phyloP scores from a whole-genome alignment of 2,888 invertebrate species.

The Anagyrus pseudococci region DNA sequence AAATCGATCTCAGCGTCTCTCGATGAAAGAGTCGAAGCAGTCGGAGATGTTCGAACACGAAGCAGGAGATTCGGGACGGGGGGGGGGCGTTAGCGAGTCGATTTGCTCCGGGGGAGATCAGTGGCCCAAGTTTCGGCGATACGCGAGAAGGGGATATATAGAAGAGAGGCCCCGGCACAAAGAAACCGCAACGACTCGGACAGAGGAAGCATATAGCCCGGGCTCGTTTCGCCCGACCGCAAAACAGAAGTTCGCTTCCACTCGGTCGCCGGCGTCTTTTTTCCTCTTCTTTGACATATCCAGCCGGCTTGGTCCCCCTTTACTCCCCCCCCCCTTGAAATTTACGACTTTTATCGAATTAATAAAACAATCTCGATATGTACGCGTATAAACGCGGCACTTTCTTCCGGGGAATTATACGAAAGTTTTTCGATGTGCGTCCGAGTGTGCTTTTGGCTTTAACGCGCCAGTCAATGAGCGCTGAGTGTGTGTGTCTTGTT shows the following conservation, averaged over 20 bases:
- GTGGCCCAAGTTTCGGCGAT: constrained; percentile 16
- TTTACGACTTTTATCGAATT: constrained; percentile 13
- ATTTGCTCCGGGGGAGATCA: too few relatives aligned
- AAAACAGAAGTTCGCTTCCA: not conserved
- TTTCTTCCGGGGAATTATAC: too few relatives aligned
- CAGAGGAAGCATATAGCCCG: not conserved
- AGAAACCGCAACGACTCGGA: constrained; percentile 42
- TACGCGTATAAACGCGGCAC: not conserved
- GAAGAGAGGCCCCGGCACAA: constrained; percentile 33
- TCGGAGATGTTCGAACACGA: too few relatives aligned
- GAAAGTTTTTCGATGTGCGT: too few relatives aligned
- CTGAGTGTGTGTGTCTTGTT: too few relatives aligned
- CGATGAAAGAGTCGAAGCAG: too few relatives aligned
- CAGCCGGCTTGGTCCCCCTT: not conserved
- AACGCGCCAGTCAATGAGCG: too few relatives aligned
- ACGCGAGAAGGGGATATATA: not conserved
- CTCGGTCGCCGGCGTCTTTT: not conserved
- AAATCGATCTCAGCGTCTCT: too few relatives aligned
- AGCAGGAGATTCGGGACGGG: too few relatives aligned
- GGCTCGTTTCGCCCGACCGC: constrained; percentile 1
- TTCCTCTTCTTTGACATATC: too few relatives aligned
- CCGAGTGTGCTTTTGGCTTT: too few relatives aligned
- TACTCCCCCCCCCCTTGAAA: not conserved
- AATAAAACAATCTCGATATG: constrained; percentile 11
- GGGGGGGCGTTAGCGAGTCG: too few relatives aligned